These are phyloP conservation scores for Augiades crinisus DNA, from an alignment of 2,888 invertebrate genomes.

Conservation along the genomic window DNA sequence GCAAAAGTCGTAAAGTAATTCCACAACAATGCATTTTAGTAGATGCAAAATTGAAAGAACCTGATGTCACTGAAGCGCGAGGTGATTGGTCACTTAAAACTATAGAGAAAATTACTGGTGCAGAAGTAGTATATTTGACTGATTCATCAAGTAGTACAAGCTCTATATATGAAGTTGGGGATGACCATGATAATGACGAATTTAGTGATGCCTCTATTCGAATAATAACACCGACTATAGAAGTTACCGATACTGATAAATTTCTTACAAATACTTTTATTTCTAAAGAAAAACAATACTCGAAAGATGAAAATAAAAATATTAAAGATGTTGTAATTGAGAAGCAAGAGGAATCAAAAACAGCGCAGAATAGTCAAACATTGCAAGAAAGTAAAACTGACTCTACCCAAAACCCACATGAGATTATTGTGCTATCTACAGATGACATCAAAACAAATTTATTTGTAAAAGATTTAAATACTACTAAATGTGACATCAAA, in stretches of 20 bases:
- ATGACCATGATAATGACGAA: conserved; percentile 66
- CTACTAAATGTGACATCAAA: not conserved
- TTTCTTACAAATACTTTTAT: conserved; percentile 60
- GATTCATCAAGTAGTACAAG: conserved; percentile 85
- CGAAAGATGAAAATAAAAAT: conserved; percentile 21
- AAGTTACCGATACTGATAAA: conserved; percentile 70
- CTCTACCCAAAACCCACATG: conserved; percentile 41
- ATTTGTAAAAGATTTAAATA: conserved; percentile 60
- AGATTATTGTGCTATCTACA: conserved; percentile 65
- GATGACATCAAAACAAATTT: conserved; percentile 65
- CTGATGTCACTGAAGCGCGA: conserved; percentile 80
- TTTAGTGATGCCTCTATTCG: conserved; percentile 72
- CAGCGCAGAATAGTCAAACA: conserved; percentile 11
- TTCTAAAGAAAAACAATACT: conserved; percentile 32
- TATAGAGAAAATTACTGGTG: conserved; percentile 79
- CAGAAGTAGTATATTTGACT: conserved; percentile 86
- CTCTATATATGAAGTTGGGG: conserved; percentile 78
- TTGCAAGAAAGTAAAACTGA: conserved; percentile 5
- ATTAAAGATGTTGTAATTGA: not conserved
- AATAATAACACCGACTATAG: conserved; percentile 75
- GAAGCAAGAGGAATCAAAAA: conserved; percentile 2
- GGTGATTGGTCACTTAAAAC: conserved; percentile 77
- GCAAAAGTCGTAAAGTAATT: conserved; percentile 37
- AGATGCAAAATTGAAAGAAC: conserved; percentile 82
- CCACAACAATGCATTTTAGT: conserved; percentile 80